phyloP scores from a whole-genome alignment of 2,888 invertebrate genomes.

The Tetropium fuscum region DNA sequence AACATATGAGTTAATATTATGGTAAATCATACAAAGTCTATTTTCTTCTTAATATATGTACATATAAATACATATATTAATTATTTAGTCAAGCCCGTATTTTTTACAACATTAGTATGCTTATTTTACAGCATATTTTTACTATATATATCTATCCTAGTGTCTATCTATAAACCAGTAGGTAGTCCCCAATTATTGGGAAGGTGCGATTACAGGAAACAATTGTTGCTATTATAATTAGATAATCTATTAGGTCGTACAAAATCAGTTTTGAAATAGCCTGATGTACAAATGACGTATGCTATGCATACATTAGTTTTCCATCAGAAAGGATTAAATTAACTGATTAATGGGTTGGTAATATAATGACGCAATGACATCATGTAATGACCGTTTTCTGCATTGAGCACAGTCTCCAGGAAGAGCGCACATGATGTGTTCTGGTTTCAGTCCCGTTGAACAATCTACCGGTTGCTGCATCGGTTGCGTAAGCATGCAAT shows the following conservation, averaged over 20 bases:
- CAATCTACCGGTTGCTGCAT: conserved; percentile 32
- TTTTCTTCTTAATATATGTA: too few species aligned
- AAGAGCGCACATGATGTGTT: conserved; percentile 33
- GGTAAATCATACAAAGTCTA: too few species aligned
- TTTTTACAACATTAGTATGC: too few species aligned
- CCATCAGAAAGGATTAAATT: conserved; percentile 11
- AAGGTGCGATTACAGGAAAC: neutral
- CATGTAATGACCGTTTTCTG: conserved; percentile 16
- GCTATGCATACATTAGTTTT: conserved; percentile 5
- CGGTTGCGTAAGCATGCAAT: conserved; percentile 15
- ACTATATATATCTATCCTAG: too few species aligned
- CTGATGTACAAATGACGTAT: neutral
- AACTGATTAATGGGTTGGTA: conserved; percentile 3
- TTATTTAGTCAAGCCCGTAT: too few species aligned
- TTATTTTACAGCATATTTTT: too few species aligned
- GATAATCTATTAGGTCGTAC: neutral
- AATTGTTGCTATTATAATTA: conserved; percentile 3
- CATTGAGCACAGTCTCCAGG: conserved; percentile 27
- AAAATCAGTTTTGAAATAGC: neutral
- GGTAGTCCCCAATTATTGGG: neutral
- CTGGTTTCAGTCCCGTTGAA: conserved; percentile 43
- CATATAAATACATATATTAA: too few species aligned
- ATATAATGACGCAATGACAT: conserved; percentile 11
- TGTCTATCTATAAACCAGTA: too few species aligned
- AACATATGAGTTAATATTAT: too few species aligned